phyloP scores from a whole-genome alignment of 2,888 invertebrate species.

The Nephrotoma flavescens region DNA sequence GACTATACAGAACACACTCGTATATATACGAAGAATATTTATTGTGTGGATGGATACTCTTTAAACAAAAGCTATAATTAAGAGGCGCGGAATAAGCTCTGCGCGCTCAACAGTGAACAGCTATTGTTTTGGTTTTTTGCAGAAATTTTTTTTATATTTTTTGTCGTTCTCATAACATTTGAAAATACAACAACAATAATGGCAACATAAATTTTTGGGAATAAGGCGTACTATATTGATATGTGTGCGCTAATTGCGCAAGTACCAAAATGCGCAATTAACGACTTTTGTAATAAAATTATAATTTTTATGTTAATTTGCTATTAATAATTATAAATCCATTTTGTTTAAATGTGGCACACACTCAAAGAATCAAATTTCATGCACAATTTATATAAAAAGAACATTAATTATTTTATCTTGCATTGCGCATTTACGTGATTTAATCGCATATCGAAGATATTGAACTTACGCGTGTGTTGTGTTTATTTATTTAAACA shows the following conservation, averaged over 20 bases:
- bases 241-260: not conserved
- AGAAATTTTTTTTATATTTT: not conserved
- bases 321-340: not conserved
- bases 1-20: not conserved
- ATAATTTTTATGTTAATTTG: not conserved
- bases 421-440: too few relatives aligned
- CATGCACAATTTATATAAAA: not conserved
- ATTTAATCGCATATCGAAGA: not conserved
- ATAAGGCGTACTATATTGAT: not conserved
- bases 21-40: not conserved
- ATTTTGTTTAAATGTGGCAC: not conserved
- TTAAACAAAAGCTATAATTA: not conserved
- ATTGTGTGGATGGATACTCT: not conserved
- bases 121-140: not conserved
- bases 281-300: not conserved
- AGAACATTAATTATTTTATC: not conserved
- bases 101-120: not conserved
- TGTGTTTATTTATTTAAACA: not conserved
- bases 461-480: not conserved
- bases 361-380: not conserved
- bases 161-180: not conserved
- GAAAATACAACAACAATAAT: not conserved
- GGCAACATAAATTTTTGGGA: not conserved
- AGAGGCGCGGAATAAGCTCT: not conserved
- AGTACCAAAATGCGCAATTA: not conserved